Conservation (phyloP, 2,888 invertebrate species). For the Patella caerulea region DNA sequence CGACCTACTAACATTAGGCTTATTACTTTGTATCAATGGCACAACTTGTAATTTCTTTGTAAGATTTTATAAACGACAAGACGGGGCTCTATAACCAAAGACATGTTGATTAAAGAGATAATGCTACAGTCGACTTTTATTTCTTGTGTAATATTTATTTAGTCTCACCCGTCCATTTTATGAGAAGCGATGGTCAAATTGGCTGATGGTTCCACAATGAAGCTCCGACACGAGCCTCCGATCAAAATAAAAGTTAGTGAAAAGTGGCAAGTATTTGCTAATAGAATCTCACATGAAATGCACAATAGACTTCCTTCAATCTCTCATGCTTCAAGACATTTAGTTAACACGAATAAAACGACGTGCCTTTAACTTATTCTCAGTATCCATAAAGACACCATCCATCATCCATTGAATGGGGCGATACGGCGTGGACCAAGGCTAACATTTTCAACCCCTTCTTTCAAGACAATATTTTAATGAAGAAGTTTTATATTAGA, state of each 20-base stretch:
- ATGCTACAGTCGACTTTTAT: constrained; percentile 7
- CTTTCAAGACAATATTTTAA: too few species aligned
- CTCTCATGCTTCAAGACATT: constrained; percentile 6
- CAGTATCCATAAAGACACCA: neutral
- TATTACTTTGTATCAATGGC: neutral
- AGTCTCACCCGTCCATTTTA: constrained; percentile 5
- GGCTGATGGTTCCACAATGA: constrained; percentile 7
- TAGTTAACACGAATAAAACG: neutral
- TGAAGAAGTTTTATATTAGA: too few species aligned
- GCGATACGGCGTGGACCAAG: neutral
- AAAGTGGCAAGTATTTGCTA: constrained; percentile 2
- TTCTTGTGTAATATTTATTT: constrained; percentile 10
- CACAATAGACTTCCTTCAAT: constrained; percentile 4
- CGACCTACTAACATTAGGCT: constrained; percentile 6
- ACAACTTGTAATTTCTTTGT: constrained; percentile 7
- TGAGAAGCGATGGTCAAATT: constrained; percentile 9
- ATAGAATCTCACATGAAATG: constrained; percentile 7
- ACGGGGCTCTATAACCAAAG: neutral
- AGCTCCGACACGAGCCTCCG: constrained; percentile 3
- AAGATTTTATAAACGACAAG: constrained; percentile 4
- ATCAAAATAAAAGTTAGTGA: constrained; percentile 11
- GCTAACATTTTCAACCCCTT: neutral
- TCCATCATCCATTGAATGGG: neutral
- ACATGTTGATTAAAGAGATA: constrained; percentile 7
- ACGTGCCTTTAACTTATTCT: neutral